A percentile compares a stretch with the other conserved stretches of the same genome.
These are phyloP conservation scores for Rachycentron canadum DNA, from an alignment of 2,797 vertebrate species.

Conservation along the genomic window DNA sequence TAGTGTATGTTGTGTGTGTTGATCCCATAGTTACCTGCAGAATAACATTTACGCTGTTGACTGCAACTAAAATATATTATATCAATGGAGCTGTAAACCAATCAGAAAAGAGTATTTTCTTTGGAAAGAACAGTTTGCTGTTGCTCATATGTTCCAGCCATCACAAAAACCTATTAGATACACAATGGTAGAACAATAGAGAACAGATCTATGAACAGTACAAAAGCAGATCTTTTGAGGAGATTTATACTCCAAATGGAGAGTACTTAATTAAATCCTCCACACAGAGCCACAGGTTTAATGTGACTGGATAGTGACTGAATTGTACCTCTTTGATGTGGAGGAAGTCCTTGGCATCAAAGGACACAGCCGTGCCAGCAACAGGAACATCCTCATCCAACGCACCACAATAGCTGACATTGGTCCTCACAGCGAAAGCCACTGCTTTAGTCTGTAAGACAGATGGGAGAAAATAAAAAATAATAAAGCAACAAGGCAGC, in stretches of 20 bases:
- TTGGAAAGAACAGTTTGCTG: not conserved
- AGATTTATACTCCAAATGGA: not conserved
- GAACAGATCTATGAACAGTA: too few species aligned
- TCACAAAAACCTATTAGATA: too few species aligned
- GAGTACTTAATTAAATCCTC: not conserved
- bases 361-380: constrained; percentile 95
- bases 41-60: not conserved
- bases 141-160: too few species aligned
- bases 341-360: constrained; percentile 98
- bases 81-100: not conserved
- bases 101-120: not conserved
- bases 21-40: not conserved
- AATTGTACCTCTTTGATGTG: constrained; percentile 97
- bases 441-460: constrained; percentile 91
- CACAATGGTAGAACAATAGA: too few species aligned
- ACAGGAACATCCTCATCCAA: constrained; percentile 97
- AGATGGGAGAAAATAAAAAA: not conserved
- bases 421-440: constrained; percentile 97
- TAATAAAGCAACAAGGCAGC: not conserved
- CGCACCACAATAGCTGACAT: constrained; percentile 96
- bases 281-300: constrained; percentile 4
- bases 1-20: not conserved
- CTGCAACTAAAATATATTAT: not conserved
- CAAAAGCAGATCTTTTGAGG: not conserved
- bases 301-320: not conserved